phyloP scores from a whole-genome alignment of 2,888 invertebrate species.

The Biston betularia region DNA sequence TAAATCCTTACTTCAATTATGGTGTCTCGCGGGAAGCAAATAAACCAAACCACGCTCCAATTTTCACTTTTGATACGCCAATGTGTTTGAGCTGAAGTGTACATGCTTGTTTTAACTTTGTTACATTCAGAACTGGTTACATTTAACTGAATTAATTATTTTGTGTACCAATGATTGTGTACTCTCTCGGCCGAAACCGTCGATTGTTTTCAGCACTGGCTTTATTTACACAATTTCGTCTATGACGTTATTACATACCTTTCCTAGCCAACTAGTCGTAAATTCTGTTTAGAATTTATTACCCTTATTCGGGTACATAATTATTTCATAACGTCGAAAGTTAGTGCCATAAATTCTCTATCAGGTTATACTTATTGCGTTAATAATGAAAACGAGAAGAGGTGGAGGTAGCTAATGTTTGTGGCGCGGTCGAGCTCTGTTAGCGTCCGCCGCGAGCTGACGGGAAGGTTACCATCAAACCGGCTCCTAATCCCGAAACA shows the following conservation, averaged over 20 bases:
- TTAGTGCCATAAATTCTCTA: conserved; percentile 72
- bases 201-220: conserved; percentile 9
- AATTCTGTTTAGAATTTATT: conserved; percentile 28
- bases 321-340: conserved; percentile 65
- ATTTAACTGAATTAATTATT: conserved; percentile 37
- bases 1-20: conserved; percentile 83
- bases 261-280: conserved; percentile 29
- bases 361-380: conserved; percentile 66
- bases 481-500: conserved; percentile 83
- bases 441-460: conserved; percentile 64
- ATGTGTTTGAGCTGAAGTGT: conserved; percentile 47
- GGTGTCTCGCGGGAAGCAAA: conserved; percentile 73
- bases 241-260: conserved; percentile 20
- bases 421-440: conserved; percentile 62
- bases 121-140: conserved; percentile 29
- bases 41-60: conserved; percentile 74
- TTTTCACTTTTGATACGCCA: conserved; percentile 71
- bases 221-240: conserved; percentile 11
- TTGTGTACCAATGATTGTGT: conserved; percentile 24
- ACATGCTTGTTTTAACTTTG: conserved; percentile 39
- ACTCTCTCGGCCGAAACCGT: conserved; percentile 21
- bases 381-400: conserved; percentile 59
- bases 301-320: conserved; percentile 33
- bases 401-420: conserved; percentile 63
- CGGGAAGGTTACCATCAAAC: conserved; percentile 77